Evolutionary conservation across 2,888 invertebrate genomes (phyloP).

Genomic region (Seira musarum): DNA sequence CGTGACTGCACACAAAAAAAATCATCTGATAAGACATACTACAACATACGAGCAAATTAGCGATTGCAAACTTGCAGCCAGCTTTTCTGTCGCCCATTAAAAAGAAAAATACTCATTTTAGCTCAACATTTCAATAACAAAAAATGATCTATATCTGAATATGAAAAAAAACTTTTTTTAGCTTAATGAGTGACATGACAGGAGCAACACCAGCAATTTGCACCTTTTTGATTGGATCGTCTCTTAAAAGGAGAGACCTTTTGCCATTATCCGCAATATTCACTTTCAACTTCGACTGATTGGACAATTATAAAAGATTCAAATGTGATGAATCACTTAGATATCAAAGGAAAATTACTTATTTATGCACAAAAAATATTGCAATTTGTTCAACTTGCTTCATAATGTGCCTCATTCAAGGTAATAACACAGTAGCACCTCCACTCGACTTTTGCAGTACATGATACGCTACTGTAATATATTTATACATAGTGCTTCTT

Average conservation of each 20-base stretch:
- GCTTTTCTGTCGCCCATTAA: constrained; percentile 6
- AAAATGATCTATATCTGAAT: neutral
- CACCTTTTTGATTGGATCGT: neutral
- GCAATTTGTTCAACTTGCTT: constrained; percentile 10
- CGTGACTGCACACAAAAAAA: constrained; percentile 5
- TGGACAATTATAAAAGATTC: constrained; percentile 1
- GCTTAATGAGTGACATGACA: constrained; percentile 2
- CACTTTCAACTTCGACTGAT: neutral
- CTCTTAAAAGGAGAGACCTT: neutral
- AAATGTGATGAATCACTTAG: neutral
- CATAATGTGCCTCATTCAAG: neutral
- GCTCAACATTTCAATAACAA: neutral
- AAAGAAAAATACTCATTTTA: neutral
- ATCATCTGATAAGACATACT: neutral
- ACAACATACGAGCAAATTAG: neutral
- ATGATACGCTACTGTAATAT: too few relatives aligned
- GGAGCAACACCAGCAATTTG: neutral
- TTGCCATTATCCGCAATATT: neutral
- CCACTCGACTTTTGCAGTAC: neutral
- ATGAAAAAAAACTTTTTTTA: neutral
- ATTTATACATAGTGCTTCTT: too few relatives aligned
- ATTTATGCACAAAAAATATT: neutral
- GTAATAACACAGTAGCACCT: neutral
- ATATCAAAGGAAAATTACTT: neutral
- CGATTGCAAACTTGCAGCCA: neutral